Percentiles rank a stretch among this genome's conserved stretches.
phyloP scores from a whole-genome alignment of 2,888 invertebrate species.

The Sepioteuthis lessoniana region DNA sequence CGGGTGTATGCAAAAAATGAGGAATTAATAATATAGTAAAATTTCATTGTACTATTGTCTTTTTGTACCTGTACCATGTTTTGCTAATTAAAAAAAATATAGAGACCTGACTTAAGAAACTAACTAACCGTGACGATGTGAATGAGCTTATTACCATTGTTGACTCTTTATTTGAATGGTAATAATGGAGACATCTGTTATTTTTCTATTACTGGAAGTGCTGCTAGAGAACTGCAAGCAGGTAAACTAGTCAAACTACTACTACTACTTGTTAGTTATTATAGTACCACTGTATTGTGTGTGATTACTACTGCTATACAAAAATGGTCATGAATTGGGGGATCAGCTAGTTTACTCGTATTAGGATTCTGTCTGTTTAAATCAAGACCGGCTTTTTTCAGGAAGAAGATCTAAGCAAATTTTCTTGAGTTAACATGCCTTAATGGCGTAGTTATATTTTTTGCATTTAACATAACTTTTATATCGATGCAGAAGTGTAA shows the following conservation, averaged over 20 bases:
- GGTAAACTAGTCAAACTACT: neutral
- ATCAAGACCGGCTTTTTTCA: neutral
- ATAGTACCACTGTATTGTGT: too few species aligned
- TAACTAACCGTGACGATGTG: neutral
- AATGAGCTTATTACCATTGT: neutral
- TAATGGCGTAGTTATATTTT: too few species aligned
- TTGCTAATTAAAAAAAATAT: neutral
- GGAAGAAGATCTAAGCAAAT: neutral
- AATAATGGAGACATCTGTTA: neutral
- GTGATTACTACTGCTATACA: too few species aligned
- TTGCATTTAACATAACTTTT: too few species aligned
- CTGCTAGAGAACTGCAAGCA: neutral
- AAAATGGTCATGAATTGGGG: conserved; percentile 25
- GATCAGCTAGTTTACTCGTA: neutral
- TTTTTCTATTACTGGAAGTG: neutral
- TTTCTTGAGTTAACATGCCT: too few species aligned
- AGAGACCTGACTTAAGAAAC: too few species aligned
- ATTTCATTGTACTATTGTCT: too few species aligned
- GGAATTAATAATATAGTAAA: too few species aligned
- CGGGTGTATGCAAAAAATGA: too few species aligned
- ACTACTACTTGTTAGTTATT: conserved; percentile 6
- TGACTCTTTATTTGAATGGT: neutral
- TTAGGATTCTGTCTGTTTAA: neutral
- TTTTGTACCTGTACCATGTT: neutral
- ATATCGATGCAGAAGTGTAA: too few species aligned